Evolutionary conservation across 2,888 invertebrate species (phyloP).

Genomic region (Stramonita haemastoma): DNA sequence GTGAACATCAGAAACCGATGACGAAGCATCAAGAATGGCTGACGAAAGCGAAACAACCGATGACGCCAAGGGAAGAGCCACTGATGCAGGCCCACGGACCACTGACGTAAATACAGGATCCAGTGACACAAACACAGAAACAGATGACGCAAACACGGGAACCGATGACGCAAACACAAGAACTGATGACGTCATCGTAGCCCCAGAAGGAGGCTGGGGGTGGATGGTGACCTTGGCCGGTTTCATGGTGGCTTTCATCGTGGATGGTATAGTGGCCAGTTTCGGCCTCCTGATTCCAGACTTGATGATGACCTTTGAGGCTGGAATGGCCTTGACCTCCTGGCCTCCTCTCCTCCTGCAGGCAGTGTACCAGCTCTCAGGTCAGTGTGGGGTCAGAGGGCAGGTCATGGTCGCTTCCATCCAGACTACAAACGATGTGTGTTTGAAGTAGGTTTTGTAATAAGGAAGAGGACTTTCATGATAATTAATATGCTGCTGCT

Average conservation of each 20-base stretch:
- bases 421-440: no score
- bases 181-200: not conserved
- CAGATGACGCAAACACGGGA: not conserved
- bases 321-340: conserved; percentile 41
- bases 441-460: no score
- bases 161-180: not conserved
- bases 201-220: conserved; percentile 45
- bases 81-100: not conserved
- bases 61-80: not conserved
- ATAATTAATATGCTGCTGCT: no score
- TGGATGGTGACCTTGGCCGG: conserved; percentile 46
- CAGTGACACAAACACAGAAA: not conserved
- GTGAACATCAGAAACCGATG: no score
- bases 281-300: conserved; percentile 46
- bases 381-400: conserved; percentile 4
- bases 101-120: not conserved
- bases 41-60: not conserved
- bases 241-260: conserved; percentile 46
- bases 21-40: no score
- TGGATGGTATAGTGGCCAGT: conserved; percentile 46
- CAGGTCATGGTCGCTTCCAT: no score
- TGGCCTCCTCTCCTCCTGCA: conserved; percentile 42
- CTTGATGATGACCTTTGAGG: conserved; percentile 33
- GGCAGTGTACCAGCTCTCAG: conserved; percentile 43
- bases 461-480: no score